These are phyloP conservation scores for Brenthis ino DNA, from an alignment of 2,888 invertebrate genomes.

Conservation along the genomic window DNA sequence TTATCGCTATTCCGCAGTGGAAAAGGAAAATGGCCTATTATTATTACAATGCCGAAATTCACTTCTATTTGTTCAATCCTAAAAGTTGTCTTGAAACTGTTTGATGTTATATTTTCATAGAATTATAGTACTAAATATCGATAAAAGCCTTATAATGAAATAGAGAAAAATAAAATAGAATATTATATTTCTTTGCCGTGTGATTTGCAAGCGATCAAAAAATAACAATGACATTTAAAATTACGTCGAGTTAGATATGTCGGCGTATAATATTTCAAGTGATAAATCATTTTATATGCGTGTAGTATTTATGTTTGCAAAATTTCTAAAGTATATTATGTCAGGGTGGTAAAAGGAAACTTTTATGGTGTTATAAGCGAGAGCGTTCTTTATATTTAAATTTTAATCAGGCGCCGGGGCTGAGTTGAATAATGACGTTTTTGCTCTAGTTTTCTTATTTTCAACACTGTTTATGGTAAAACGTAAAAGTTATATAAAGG, in stretches of 20 bases:
- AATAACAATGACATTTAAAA: conserved; percentile 17
- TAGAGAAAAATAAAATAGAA: not conserved
- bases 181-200: conserved; percentile 1
- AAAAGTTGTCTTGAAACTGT: not conserved
- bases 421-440: conserved; percentile 2
- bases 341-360: conserved; percentile 14
- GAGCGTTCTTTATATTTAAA: conserved; percentile 28
- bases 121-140: not conserved
- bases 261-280: conserved; percentile 20
- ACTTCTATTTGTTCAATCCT: conserved; percentile 2
- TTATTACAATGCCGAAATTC: conserved; percentile 26
- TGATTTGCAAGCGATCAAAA: conserved; percentile 9
- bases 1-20: conserved; percentile 51
- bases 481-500: not conserved
- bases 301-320: conserved; percentile 15
- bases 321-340: conserved; percentile 22
- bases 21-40: conserved; percentile 34
- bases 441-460: not conserved
- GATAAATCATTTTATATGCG: conserved; percentile 30
- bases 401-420: conserved; percentile 25
- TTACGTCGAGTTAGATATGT: conserved; percentile 20
- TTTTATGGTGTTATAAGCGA: conserved; percentile 29
- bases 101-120: not conserved
- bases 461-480: conserved; percentile 4
- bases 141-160: not conserved